These are phyloP conservation scores for Synergus umbraculus DNA, from an alignment of 2,888 invertebrate genomes.

Conservation along the genomic window DNA sequence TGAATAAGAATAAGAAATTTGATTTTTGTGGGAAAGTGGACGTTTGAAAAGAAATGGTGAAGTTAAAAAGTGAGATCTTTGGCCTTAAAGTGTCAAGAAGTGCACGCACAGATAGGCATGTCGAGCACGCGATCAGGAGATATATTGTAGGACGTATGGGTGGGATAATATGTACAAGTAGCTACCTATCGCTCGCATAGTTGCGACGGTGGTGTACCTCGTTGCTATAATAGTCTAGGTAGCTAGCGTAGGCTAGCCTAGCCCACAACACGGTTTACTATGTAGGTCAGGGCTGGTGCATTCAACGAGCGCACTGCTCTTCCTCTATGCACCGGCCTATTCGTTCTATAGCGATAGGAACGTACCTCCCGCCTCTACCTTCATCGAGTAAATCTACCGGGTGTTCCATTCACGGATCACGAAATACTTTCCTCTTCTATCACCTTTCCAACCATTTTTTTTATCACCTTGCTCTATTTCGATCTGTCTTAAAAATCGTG, in stretches of 20 bases:
- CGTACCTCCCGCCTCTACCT: not conserved
- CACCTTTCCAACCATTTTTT: not conserved
- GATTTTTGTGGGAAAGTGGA: constrained; percentile 1
- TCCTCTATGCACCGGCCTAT: constrained; percentile 68
- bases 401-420: constrained; percentile 38
- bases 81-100: constrained; percentile 45
- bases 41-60: constrained; percentile 35
- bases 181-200: constrained; percentile 50
- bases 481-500: no score
- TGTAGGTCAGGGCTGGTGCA: constrained; percentile 77
- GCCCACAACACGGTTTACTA: constrained; percentile 75
- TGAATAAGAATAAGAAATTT: constrained; percentile 16
- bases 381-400: constrained; percentile 31
- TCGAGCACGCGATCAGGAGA: constrained; percentile 51
- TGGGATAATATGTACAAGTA: constrained; percentile 49
- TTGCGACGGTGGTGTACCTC: constrained; percentile 53
- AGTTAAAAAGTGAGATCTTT: constrained; percentile 47
- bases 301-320: constrained; percentile 74
- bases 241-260: constrained; percentile 73
- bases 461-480: no score
- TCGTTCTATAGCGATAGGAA: constrained; percentile 1
- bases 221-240: constrained; percentile 61
- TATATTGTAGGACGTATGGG: constrained; percentile 49
- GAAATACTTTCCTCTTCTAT: constrained; percentile 29
- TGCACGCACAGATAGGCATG: constrained; percentile 48